A percentile compares a stretch with the other conserved stretches of the same genome.
phyloP scores from a whole-genome alignment of 2,113 vertebrate genomes.

The Aleadryas rufinucha region DNA sequence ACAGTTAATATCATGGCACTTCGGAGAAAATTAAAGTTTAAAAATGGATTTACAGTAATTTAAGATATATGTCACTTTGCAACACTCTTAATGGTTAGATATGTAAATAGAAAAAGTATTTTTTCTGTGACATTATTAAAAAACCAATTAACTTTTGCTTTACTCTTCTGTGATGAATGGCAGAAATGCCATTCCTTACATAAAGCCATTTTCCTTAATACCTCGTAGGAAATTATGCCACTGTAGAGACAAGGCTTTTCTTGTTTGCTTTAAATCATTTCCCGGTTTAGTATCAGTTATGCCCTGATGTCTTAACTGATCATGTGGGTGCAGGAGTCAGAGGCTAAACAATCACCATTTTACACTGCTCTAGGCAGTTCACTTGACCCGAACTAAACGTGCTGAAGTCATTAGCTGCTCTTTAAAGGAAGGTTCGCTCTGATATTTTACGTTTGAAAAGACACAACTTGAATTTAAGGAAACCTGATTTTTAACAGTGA shows the following conservation, averaged over 20 bases:
- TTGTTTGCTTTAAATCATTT: conserved; percentile 12
- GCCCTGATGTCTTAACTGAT: neutral
- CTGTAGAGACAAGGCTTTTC: neutral
- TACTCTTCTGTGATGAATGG: neutral
- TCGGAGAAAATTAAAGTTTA: conserved; percentile 49
- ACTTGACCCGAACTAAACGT: neutral
- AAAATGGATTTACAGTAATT: conserved; percentile 59
- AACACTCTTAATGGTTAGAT: conserved; percentile 43
- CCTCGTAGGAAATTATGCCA: neutral
- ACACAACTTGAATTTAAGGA: neutral
- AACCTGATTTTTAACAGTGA: neutral
- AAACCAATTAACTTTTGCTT: neutral
- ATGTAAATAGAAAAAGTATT: conserved; percentile 43
- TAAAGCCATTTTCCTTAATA: conserved; percentile 39
- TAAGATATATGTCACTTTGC: conserved; percentile 47
- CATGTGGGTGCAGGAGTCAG: neutral
- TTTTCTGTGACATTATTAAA: conserved; percentile 1
- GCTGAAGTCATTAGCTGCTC: neutral
- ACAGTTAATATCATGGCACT: conserved; percentile 64
- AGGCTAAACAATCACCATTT: neutral
- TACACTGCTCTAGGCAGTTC: neutral
- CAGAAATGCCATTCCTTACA: conserved; percentile 6
- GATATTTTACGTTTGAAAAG: neutral
- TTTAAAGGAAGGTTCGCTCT: neutral
- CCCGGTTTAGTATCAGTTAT: neutral